Evolutionary conservation across 1,140 invertebrate genomes (phyloP), one percentile per base, ranked within the genome.

Genomic region (Drosophila arizonae): DNA sequence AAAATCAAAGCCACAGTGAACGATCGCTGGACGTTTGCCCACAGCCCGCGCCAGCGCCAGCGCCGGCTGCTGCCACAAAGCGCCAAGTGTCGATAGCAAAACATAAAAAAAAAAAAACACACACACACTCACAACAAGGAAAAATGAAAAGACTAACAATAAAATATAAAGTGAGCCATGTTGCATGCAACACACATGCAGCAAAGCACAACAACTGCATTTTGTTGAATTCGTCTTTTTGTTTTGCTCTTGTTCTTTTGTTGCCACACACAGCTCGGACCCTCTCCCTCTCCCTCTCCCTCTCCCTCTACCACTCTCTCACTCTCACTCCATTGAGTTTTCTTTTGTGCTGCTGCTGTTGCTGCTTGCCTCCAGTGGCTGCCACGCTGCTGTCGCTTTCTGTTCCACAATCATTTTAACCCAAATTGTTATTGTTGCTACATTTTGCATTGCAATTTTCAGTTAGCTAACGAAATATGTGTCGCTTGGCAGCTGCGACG

Each of bases 41-140:
- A 33, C 13, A 3, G 21, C 21, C 21, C 21, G 21, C 21, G 21
- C 21, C 21, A 24, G 21, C 13, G 41, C 62, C 51, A 13, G 43
- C 43, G 56, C 61, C 51, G 51, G 50, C 17, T 65, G 77, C 64
- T 80, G 78, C 82, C 72, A 76, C 82, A 85, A 86, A 86, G 79
- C 81, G 81, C 82, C 82, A 81, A 86, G 78, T 86, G 78, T 86
- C 82, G 81, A 85, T 86, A 60, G 70, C 81, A 70, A 9, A 64
- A 58, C 60, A 65, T 36, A 74, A 24, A 13, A 2, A 24, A 2
- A 24, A 24, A 24, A 21, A 21, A 2, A 2, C 21, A 21, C 1
- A 24, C 21, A 24, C 21, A 56, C 8, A 51, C 17, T 0, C 17
- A 17, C 17, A 17, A 17, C 17, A 17, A 17, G 17, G 17, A 17